Evolutionary conservation across 2,797 vertebrate species (phyloP), one percentile per base, ranked within the genome.

Genomic region (Valencia hispanica): DNA sequence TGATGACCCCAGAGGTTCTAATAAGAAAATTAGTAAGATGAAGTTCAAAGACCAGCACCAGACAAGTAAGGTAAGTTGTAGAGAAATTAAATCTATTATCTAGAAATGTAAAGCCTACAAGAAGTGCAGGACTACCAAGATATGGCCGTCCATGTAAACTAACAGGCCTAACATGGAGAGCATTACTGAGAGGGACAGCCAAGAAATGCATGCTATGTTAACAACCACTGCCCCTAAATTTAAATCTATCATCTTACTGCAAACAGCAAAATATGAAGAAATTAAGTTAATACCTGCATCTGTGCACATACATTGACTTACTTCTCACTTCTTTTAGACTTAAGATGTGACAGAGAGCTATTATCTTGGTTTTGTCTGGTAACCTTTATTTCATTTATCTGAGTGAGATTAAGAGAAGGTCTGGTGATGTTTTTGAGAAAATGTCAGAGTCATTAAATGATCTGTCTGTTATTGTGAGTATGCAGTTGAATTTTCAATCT

Each of bases 301-400:
- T n/a, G 5, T 41, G 63, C 36, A 0, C 11, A n/a, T n/a, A 30
- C 27, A 55, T 10, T 6, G 34, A 30, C 15, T 41, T 18, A 41
- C 25, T 55, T 53, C n/a, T 9, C 25, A 18, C 14, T 27, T 57
- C 15, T 57, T 18, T 59, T 12, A 10, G 1, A 30, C 12, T n/a
- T 15, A 51, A 25, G 36, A 57, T 17, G 27, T 30, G n/a, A 57
- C 25, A 41, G 53, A 57, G 17, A 18, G 39, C 8, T 14, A 27
- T 57, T 34, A 7, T 12, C 18, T 34, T 34, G 30, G 30, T 34
- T 27, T 36, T 50, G 20, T 41, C 63, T 25, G 30, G 32, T n/a
- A 70, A 51, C 27, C 68, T 70, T 70, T 51, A 70, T 20, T 51
- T n/a, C 2, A 65, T 65, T 65, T 27, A 39, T 66, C 9, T 39